Base-by-base conservation (phyloP, 2,113 vertebrate genomes). In the Antechinus stuartii region DNA sequence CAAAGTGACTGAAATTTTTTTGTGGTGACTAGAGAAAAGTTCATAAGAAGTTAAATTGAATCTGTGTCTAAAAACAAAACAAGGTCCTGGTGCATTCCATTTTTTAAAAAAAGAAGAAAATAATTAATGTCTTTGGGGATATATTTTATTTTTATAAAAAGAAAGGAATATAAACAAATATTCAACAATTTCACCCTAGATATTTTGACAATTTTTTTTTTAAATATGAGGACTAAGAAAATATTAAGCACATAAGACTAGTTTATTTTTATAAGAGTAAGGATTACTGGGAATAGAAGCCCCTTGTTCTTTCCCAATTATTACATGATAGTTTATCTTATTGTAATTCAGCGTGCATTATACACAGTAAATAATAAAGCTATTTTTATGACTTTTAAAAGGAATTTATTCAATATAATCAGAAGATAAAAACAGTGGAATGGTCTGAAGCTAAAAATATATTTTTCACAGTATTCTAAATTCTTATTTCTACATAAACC, bases 371-470 rank as follows among this genome's bases (percentile, higher is more conserved):
- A 53, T 97, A 91, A 46, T 94, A 93, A 94, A 90, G 46, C 8
- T 10, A 90, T 19, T n/a, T n/a, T 95, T 95, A 26, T 92, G 53
- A 49, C 9, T 76, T 52, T 92, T 89, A 95, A 0, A 8, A 90
- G 23, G 91, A 22, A 93, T 96, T n/a, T 95, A 94, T 93, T 92
- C 49, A 92, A 3, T 91, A 95, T 7, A 91, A 96, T 92, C 49
- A 57, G 35, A 35, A 53, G 49, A 84, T 68, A 54, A 19, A 23
- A 35, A 52, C 19, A 35, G 24, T 5, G 2, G 24, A 95, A 46
- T 76, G 35, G 8, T 14, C 35, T 76, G 68, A 61, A 61, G 35
- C 30, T 93, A 76, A 7, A 96, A 55, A 76, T 1, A 22, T 55
- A 25, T 10, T 30, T 57, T 9, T 54, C 92, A 19, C 25, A 93